A percentile compares a stretch with the other conserved stretches of the same genome.
These are phyloP conservation scores for Emmelina monodactyla DNA, from an alignment of 2,888 invertebrate genomes.

Conservation along the genomic window DNA sequence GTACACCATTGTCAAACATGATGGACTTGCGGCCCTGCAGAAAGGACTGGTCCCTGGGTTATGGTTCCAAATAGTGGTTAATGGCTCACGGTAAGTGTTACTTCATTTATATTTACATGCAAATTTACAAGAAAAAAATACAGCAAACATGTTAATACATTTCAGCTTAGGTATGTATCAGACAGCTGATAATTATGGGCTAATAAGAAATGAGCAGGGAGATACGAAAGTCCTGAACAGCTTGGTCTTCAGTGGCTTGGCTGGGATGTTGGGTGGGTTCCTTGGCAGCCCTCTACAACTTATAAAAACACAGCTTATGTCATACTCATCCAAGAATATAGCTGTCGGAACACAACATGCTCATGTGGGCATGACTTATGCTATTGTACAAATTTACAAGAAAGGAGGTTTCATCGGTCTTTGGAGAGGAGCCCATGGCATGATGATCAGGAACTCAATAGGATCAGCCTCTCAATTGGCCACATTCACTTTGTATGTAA, in stretches of 20 bases:
- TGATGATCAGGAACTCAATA: slow-evolving; percentile 78
- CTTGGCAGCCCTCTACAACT: slow-evolving; percentile 88
- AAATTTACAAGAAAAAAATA: background rate
- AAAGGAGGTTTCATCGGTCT: slow-evolving; percentile 61
- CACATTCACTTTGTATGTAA: slow-evolving; percentile 71
- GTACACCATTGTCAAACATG: slow-evolving; percentile 75
- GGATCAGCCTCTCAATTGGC: slow-evolving; percentile 87
- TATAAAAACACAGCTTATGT: slow-evolving; percentile 88
- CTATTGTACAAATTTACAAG: slow-evolving; percentile 67
- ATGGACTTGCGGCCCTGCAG: slow-evolving; percentile 78
- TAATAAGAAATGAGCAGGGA: slow-evolving; percentile 68
- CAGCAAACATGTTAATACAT: background rate
- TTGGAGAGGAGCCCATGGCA: slow-evolving; percentile 81
- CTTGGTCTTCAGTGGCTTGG: slow-evolving; percentile 74
- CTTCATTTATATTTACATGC: background rate
- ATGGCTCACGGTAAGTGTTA: slow-evolving; percentile 60
- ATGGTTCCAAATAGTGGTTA: slow-evolving; percentile 77
- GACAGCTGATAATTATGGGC: slow-evolving; percentile 72
- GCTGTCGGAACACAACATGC: slow-evolving; percentile 90
- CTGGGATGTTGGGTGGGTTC: slow-evolving; percentile 80
- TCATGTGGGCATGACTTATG: slow-evolving; percentile 73
- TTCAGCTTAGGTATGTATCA: slow-evolving; percentile 79
- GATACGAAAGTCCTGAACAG: slow-evolving; percentile 73
- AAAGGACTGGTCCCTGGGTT: slow-evolving; percentile 84
- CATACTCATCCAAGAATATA: slow-evolving; percentile 75